These are phyloP conservation scores for Myiotriccus ornatus DNA, from an alignment of 2,797 vertebrate genomes.

Conservation along the genomic window DNA sequence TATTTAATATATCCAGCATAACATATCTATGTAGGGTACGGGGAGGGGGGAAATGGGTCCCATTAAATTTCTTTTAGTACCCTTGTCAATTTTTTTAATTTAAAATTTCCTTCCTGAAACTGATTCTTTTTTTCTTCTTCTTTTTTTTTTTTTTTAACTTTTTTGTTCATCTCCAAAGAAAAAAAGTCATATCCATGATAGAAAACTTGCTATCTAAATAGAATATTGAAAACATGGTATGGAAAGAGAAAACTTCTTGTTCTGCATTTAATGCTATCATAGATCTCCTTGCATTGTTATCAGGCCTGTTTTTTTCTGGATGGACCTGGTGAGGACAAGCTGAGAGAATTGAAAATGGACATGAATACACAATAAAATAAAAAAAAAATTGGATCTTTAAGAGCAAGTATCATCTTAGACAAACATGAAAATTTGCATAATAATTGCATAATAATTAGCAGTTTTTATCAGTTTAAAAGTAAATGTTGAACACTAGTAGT, in stretches of 20 bases:
- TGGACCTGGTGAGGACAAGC: background rate
- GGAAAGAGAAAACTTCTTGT: background rate
- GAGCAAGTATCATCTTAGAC: background rate
- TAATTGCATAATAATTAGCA: background rate
- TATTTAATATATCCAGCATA: background rate
- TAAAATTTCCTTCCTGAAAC: background rate
- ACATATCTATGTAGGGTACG: background rate
- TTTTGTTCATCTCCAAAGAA: background rate
- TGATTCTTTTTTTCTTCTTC: rapidly evolving
- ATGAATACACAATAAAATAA: background rate
- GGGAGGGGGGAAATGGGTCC: background rate
- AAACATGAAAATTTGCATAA: background rate
- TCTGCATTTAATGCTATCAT: background rate
- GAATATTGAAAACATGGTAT: background rate
- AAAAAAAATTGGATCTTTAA: background rate
- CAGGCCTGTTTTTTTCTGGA: background rate
- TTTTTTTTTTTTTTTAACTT: no score
- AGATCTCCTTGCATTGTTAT: background rate
- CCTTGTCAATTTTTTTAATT: background rate
- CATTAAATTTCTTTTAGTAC: background rate
- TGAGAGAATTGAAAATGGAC: background rate
- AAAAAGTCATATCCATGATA: background rate
- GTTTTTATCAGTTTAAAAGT: background rate
- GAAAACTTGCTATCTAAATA: background rate
- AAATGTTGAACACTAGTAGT: background rate